Evolutionary conservation across 2,113 vertebrate genomes (phyloP).

Genomic region (Chunga burmeisteri): DNA sequence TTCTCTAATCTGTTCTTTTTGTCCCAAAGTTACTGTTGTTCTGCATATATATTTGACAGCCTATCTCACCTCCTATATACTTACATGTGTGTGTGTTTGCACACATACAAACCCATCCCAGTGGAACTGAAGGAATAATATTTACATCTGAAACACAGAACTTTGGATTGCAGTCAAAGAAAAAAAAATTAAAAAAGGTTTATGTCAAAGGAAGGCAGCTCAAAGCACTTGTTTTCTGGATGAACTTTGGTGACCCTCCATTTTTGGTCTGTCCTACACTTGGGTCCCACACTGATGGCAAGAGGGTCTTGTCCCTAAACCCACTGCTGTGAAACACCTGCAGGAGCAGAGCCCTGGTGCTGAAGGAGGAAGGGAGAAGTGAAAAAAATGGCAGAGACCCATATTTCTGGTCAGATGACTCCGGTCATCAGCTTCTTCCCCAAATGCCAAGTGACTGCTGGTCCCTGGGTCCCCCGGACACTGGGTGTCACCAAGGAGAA

Average conservation of each 20-base stretch:
- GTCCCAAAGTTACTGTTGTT: neutral
- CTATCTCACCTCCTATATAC: neutral
- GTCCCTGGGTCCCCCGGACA: neutral
- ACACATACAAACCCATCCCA: neutral
- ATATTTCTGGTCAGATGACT: neutral
- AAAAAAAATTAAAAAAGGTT: neutral
- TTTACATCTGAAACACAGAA: neutral
- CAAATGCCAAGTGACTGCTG: neutral
- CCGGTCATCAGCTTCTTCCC: neutral
- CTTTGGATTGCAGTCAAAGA: neutral
- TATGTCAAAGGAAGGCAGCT: neutral
- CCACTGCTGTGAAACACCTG: neutral
- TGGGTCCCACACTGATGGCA: neutral
- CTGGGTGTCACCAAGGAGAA: neutral
- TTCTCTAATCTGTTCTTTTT: neutral
- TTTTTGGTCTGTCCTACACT: neutral
- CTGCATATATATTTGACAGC: neutral
- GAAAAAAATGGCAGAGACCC: neutral
- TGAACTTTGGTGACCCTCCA: neutral
- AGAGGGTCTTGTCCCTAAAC: neutral
- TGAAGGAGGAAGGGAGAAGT: neutral
- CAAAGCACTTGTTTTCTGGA: neutral
- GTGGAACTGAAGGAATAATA: neutral
- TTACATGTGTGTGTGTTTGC: neutral
- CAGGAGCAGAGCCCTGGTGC: rapidly evolving